A percentile compares a stretch with the other conserved stretches of the same genome.
Evolutionary conservation across 2,113 vertebrate genomes (phyloP).

Genomic region (Tachysurus vachellii): DNA sequence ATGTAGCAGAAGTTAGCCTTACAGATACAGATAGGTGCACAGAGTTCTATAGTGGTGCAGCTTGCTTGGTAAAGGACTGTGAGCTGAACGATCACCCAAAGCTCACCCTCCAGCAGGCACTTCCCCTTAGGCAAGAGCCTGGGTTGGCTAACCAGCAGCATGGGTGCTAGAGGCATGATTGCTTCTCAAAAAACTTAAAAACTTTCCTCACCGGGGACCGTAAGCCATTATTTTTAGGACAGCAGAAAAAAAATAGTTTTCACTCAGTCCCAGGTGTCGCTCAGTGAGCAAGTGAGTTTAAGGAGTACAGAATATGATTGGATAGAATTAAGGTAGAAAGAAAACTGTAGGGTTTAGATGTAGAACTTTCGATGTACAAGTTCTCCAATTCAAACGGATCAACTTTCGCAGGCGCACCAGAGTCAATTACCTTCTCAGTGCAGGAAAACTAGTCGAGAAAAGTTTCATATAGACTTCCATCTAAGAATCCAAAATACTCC

Average conservation of each 20-base stretch:
- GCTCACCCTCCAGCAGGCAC: background rate
- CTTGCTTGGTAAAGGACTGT: background rate
- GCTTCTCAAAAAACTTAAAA: background rate
- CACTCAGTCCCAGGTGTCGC: background rate
- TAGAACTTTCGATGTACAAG: background rate
- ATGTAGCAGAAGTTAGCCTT: background rate
- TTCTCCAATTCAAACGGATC: background rate
- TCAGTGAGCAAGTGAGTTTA: background rate
- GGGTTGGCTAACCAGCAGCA: background rate
- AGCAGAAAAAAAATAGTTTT: background rate
- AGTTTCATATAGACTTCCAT: background rate
- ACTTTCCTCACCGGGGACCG: background rate
- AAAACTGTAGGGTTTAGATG: background rate
- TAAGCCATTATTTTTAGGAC: background rate
- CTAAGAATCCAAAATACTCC: background rate
- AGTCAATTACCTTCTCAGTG: background rate
- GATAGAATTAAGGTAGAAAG: background rate
- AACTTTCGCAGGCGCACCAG: background rate
- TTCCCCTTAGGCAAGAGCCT: constrained; percentile 1
- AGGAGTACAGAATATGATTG: background rate
- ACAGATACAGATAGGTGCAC: background rate
- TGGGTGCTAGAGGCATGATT: background rate
- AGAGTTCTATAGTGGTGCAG: background rate
- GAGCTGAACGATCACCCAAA: background rate
- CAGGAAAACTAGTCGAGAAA: background rate